Percentiles rank a stretch among this genome's conserved stretches.
Conservation (phyloP, 2,888 invertebrate species). For the Prosapia bicincta region DNA sequence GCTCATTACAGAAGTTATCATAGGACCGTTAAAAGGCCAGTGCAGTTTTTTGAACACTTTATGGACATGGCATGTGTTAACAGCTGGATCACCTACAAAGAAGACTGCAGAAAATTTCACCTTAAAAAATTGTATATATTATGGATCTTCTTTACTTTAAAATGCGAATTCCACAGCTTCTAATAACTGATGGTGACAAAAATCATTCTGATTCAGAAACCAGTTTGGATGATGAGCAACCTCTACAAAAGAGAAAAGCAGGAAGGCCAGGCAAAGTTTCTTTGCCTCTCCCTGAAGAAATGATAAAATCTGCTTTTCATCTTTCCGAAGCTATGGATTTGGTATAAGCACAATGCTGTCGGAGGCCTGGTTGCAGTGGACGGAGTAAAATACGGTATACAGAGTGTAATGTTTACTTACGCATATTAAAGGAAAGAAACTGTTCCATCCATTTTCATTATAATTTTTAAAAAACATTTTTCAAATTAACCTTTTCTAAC, state of each 20-base stretch:
- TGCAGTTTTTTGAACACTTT: constrained; percentile 18
- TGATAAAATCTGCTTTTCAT: constrained; percentile 15
- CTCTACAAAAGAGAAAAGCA: constrained; percentile 12
- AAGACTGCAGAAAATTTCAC: constrained; percentile 32
- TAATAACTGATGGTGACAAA: not conserved
- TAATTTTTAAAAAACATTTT: too few relatives aligned
- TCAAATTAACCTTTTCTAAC: too few relatives aligned
- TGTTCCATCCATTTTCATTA: constrained; percentile 18
- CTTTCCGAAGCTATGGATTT: constrained; percentile 25
- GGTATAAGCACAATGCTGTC: constrained; percentile 1
- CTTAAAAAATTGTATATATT: constrained; percentile 4
- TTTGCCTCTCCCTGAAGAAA: constrained; percentile 1
- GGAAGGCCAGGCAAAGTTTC: constrained; percentile 16
- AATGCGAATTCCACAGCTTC: constrained; percentile 17
- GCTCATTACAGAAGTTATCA: constrained; percentile 17
- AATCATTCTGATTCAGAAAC: not conserved
- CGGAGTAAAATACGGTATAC: not conserved
- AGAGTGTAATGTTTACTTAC: not conserved
- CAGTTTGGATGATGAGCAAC: constrained; percentile 7
- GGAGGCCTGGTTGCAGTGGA: constrained; percentile 4
- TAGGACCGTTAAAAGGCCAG: constrained; percentile 18
- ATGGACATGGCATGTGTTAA: constrained; percentile 19
- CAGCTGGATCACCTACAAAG: constrained; percentile 14
- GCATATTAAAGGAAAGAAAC: constrained; percentile 21
- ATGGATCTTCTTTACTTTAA: constrained; percentile 18